phyloP scores from a whole-genome alignment of 2,888 invertebrate species.

The Alviniconcha strummeri region DNA sequence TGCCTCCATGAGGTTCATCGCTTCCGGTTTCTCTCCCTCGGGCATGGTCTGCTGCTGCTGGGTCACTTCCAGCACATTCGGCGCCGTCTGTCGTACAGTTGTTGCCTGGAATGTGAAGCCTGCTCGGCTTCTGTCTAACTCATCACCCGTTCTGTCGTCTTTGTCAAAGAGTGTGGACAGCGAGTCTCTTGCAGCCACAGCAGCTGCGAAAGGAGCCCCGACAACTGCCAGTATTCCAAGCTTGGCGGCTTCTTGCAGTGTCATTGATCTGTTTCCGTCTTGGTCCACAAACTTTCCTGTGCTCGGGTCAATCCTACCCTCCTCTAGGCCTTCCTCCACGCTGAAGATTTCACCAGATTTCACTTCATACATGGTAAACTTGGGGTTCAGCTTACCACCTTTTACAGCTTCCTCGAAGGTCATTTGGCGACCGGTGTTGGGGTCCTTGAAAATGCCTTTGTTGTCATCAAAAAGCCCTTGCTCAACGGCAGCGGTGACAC shows the following conservation, averaged over 20 bases:
- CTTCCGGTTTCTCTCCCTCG: slow-evolving; percentile 38
- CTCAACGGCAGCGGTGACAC: slow-evolving; percentile 80
- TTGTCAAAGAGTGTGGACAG: slow-evolving; percentile 36
- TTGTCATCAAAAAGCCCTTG: slow-evolving; percentile 88
- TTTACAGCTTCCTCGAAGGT: slow-evolving; percentile 76
- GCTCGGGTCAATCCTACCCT: slow-evolving; percentile 79
- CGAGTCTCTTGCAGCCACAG: slow-evolving; percentile 48
- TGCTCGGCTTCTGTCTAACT: slow-evolving; percentile 29
- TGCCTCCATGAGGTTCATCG: slow-evolving; percentile 63
- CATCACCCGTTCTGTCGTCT: slow-evolving; percentile 8
- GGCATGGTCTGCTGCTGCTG: slow-evolving; percentile 45
- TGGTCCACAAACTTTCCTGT: slow-evolving; percentile 86
- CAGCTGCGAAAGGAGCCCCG: slow-evolving; percentile 80
- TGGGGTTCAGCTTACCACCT: slow-evolving; percentile 55
- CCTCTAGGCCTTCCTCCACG: slow-evolving; percentile 76
- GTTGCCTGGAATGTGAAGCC: slow-evolving; percentile 46
- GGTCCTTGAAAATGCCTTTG: slow-evolving; percentile 87
- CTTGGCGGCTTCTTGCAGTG: slow-evolving; percentile 81
- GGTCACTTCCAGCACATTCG: slow-evolving; percentile 57
- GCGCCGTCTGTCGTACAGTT: slow-evolving; percentile 48
- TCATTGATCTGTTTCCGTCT: slow-evolving; percentile 83
- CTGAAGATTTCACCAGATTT: slow-evolving; percentile 82
- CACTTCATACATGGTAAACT: slow-evolving; percentile 61
- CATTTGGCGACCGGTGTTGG: slow-evolving; percentile 84
- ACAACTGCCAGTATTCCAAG: slow-evolving; percentile 84